These are phyloP conservation scores for Argopecten irradians DNA, from an alignment of 1,140 invertebrate genomes.

Conservation along the genomic window DNA sequence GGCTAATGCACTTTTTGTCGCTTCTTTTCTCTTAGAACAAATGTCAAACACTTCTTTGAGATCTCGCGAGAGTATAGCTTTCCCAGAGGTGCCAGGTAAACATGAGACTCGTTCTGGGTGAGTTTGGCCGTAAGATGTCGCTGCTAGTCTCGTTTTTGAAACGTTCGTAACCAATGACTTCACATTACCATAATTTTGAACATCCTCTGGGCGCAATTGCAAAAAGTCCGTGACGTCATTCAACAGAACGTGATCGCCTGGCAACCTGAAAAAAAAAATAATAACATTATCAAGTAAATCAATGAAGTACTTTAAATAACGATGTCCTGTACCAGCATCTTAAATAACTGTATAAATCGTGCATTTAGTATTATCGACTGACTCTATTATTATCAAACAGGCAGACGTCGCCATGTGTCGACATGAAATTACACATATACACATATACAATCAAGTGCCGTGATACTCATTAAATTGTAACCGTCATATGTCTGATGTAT, in stretches of 20 bases:
- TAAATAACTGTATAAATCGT: too few species aligned
- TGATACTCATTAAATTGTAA: too few species aligned
- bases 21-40: not conserved
- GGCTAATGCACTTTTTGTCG: not conserved
- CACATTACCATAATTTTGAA: not conserved
- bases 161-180: not conserved
- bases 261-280: not conserved
- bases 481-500: too few species aligned
- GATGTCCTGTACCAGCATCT: too few species aligned
- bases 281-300: too few species aligned
- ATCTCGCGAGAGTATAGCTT: not conserved
- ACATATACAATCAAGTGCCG: too few species aligned
- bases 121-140: constrained; percentile 1
- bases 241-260: not conserved
- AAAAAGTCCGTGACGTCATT: constrained; percentile 10
- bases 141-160: not conserved
- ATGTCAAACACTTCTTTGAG: not conserved
- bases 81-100: not conserved
- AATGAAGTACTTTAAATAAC: too few species aligned
- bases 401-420: too few species aligned
- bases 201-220: not conserved
- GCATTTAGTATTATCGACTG: too few species aligned
- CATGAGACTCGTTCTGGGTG: not conserved
- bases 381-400: too few species aligned
- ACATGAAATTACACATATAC: too few species aligned